Evolutionary conservation across 2,113 vertebrate species (phyloP).

Genomic region (Aptenodytes forsteri): DNA sequence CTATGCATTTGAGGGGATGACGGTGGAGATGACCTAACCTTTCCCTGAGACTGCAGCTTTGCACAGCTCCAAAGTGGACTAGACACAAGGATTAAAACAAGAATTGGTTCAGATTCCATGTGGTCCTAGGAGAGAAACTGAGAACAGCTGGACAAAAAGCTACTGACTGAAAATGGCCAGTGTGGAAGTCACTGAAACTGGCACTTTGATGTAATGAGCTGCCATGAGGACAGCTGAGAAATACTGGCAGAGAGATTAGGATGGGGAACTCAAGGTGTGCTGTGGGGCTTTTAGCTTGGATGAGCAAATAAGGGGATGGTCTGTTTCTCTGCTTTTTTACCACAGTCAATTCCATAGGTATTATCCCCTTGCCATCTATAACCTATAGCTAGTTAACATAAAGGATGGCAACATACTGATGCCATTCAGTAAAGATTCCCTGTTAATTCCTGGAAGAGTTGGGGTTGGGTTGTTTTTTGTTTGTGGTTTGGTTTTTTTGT

Average conservation of each 20-base stretch:
- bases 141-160: not conserved
- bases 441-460: not conserved
- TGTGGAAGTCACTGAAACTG: not conserved
- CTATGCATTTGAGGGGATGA: not conserved
- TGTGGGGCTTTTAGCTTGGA: not conserved
- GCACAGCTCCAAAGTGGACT: not conserved
- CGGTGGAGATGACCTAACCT: not conserved
- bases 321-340: not conserved
- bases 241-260: not conserved
- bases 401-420: not conserved
- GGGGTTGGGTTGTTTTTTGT: not conserved
- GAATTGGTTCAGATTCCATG: not conserved
- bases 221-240: not conserved
- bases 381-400: not conserved
- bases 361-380: not conserved
- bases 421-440: not conserved
- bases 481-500: not conserved
- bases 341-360: not conserved
- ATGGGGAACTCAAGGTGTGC: not conserved
- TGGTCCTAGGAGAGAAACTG: not conserved
- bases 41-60: not conserved
- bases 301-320: not conserved
- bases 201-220: not conserved
- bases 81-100: not conserved
- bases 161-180: not conserved